Evolutionary conservation across 2,113 vertebrate genomes (phyloP).

Genomic region (Corvus moneduloides): DNA sequence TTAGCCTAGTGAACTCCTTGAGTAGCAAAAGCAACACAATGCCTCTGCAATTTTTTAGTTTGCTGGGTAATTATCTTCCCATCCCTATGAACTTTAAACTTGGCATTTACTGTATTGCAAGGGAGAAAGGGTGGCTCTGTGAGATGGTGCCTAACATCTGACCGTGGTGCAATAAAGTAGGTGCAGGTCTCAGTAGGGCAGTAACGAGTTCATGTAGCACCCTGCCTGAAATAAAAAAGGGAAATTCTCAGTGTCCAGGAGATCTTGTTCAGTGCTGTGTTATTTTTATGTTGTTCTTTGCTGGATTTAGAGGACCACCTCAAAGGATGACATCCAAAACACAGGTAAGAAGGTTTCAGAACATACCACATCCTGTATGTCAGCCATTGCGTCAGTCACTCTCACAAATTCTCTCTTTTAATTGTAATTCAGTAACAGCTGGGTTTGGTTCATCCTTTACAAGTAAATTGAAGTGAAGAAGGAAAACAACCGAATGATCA

Average conservation of each 20-base stretch:
- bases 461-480: background rate
- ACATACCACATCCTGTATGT: background rate
- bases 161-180: accelerated
- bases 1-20: background rate
- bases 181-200: background rate
- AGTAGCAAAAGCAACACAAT: background rate
- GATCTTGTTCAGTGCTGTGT: background rate
- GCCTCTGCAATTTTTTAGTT: background rate
- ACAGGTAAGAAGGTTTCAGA: background rate
- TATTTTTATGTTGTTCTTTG: background rate
- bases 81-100: background rate
- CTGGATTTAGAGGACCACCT: background rate
- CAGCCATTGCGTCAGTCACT: background rate
- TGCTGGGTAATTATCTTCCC: background rate
- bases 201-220: background rate
- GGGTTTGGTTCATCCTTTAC: background rate
- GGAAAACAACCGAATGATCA: background rate
- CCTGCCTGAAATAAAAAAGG: background rate
- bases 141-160: background rate
- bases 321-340: background rate
- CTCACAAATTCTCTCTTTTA: background rate
- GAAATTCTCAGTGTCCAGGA: background rate
- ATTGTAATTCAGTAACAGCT: background rate
- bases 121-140: background rate
- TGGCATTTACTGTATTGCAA: background rate